Conservation (phyloP, 2,888 invertebrate species). For the Campoplex nolae region DNA sequence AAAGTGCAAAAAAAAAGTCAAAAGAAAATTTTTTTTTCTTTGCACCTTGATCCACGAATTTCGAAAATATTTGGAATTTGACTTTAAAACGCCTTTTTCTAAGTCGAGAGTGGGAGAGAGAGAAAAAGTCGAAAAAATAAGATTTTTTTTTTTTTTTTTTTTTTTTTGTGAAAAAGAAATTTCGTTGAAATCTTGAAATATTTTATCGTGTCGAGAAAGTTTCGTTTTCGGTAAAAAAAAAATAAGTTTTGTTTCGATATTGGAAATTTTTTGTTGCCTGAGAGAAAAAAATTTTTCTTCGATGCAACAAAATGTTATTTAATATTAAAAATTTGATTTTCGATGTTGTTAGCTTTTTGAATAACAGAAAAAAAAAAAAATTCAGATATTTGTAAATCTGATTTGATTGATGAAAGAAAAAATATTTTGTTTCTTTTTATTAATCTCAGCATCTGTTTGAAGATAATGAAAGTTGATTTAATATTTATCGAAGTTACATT, state of each 20-base stretch:
- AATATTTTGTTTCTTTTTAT: background rate
- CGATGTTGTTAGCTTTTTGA: background rate
- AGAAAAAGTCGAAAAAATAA: background rate
- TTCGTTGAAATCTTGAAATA: too few relatives aligned
- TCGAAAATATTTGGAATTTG: background rate
- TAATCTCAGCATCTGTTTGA: background rate
- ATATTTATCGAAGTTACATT: background rate
- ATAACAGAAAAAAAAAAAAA: too few relatives aligned
- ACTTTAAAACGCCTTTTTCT: background rate
- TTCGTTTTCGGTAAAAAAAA: too few relatives aligned
- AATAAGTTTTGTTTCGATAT: too few relatives aligned
- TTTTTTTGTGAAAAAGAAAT: too few relatives aligned
- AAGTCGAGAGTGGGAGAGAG: background rate
- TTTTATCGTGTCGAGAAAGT: too few relatives aligned
- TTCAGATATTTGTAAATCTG: too few relatives aligned
- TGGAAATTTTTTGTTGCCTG: too few relatives aligned
- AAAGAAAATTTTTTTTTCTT: too few relatives aligned
- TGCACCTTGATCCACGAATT: background rate
- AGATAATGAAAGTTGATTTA: background rate
- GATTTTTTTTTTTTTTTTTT: background rate
- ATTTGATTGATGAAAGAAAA: background rate
- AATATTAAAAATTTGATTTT: too few relatives aligned
- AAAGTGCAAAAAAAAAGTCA: background rate
- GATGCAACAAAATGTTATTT: too few relatives aligned
- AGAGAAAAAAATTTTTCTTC: too few relatives aligned